These are phyloP conservation scores for Thelaira solivaga DNA, from an alignment of 2,888 invertebrate genomes.

Conservation along the genomic window DNA sequence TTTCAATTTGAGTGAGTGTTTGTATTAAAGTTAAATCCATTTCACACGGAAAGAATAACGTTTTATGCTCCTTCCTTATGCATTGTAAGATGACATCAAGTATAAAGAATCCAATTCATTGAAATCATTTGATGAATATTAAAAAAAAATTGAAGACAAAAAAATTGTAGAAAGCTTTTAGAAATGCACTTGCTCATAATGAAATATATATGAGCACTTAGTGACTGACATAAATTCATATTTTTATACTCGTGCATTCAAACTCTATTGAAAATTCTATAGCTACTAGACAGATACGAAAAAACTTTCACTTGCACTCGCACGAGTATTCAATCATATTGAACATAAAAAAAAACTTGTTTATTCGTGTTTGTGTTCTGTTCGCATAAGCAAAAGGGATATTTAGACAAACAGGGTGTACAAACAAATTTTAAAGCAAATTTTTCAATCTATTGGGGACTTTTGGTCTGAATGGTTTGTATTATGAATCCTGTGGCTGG, in stretches of 20 bases:
- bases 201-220: neutral
- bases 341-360: neutral
- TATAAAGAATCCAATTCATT: conserved; percentile 4
- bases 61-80: neutral
- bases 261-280: conserved; percentile 12
- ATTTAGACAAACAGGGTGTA: too few species aligned
- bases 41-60: conserved; percentile 2
- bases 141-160: neutral
- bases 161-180: neutral
- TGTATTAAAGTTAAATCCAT: neutral
- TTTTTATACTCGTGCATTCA: neutral
- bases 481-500: too few species aligned
- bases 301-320: neutral
- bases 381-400: neutral
- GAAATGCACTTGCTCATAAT: conserved; percentile 16
- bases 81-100: conserved; percentile 1
- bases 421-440: too few species aligned
- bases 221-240: conserved; percentile 31
- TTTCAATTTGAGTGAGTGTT: neutral
- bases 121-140: too few species aligned
- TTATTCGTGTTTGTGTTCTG: neutral
- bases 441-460: too few species aligned
- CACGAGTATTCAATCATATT: neutral
- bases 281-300: neutral
- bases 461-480: too few species aligned